Base-by-base conservation (phyloP, 2,888 invertebrate species). In the Metallyticus violacea region DNA sequence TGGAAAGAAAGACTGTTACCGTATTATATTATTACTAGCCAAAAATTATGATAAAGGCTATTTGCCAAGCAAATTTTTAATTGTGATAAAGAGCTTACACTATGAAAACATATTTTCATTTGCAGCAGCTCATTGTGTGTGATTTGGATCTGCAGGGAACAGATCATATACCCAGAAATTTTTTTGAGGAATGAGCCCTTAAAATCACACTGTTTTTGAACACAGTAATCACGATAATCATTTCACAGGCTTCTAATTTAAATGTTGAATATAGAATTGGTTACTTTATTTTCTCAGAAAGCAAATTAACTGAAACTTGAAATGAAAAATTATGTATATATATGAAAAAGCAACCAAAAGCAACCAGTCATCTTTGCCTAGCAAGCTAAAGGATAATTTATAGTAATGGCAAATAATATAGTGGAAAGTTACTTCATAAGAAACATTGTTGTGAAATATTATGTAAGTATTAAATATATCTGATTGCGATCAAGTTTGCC, bases 71-170 rank as follows among this genome's bases (percentile, higher is more conserved):
- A 87, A 88, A 88, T 87, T 87, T n/a, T 88, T 88, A 85, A 86
- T 85, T 88, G 88, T 88, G 88, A 88, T 88, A 88, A 87, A 86
- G 88, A 88, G 88, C 88, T 88, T 88, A 87, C 40, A 85, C 84
- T 85, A 87, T 88, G 81, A 84, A 86, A 83, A 83, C 77, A 77
- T 83, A 83, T 77, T 83, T 83, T 83, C 9, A 77, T 77, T 83
- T 77, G 77, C n/a, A 27, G 77, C 76, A 83, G 27, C 77, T 83
- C 83, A 83, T 77, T 28, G 77, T 77, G 83, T 83, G 83, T 83
- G 83, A 83, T 83, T 82, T 83, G 83, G 76, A n/a, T 83, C 9
- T n/a, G 83, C 83, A 83, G 28, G 30, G 77, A 83, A 77, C 28
- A 28, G 77, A 77, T 83, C 26, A 77, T 15, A n/a, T n/a, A 83